These are phyloP conservation scores for Brachystomella parvula DNA, from an alignment of 1,140 invertebrate species.

Conservation along the genomic window DNA sequence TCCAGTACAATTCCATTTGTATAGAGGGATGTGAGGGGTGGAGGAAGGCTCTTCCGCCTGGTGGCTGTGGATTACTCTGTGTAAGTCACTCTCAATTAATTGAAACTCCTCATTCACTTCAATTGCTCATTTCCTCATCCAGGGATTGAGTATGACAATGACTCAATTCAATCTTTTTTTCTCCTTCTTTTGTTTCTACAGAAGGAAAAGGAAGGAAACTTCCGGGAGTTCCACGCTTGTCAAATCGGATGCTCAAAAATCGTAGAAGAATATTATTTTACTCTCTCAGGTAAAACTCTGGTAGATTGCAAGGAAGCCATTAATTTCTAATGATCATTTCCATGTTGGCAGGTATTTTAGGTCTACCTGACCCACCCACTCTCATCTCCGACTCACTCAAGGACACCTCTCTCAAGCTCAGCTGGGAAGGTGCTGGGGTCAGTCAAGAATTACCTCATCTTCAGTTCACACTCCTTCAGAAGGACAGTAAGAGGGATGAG, in stretches of 20 bases:
- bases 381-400: conserved; percentile 65
- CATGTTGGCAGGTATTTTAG: conserved; percentile 21
- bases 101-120: not conserved
- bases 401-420: conserved; percentile 63
- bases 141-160: not conserved
- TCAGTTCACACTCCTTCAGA: conserved; percentile 27
- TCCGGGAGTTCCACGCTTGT: conserved; percentile 29
- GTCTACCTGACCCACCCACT: conserved; percentile 50
- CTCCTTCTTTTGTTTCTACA: not conserved
- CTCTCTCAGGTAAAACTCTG: conserved; percentile 26
- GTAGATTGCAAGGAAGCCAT: not conserved
- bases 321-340: not conserved
- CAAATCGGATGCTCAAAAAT: conserved; percentile 35
- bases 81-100: conserved; percentile 24
- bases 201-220: conserved; percentile 28
- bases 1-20: conserved; percentile 29
- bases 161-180: not conserved
- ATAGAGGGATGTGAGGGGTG: conserved; percentile 33
- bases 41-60: conserved; percentile 27
- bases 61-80: conserved; percentile 28
- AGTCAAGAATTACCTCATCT: conserved; percentile 29
- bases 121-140: not conserved
- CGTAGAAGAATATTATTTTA: conserved; percentile 30
- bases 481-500: conserved; percentile 19
- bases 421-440: conserved; percentile 58